Evolutionary conservation across 1,140 invertebrate species (phyloP).

Genomic region (Pseudobourletiella spinata): DNA sequence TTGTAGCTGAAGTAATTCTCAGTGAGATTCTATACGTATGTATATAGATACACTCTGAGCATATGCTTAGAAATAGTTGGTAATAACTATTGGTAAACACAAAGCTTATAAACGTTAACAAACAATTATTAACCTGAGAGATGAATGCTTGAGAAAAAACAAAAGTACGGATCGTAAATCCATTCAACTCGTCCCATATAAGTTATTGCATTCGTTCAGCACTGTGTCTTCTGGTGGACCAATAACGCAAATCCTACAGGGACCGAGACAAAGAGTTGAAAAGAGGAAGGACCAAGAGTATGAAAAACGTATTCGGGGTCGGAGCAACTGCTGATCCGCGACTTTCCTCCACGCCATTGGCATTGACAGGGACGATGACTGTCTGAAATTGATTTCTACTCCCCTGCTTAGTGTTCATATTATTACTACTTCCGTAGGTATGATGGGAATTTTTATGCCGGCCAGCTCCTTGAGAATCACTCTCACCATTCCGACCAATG

Average conservation of each 20-base stretch:
- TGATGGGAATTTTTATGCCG: not conserved
- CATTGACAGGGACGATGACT: constrained; percentile 1
- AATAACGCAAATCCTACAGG: too few species aligned
- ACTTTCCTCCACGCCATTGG: not conserved
- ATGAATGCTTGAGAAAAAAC: too few species aligned
- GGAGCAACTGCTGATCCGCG: not conserved
- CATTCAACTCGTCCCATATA: too few species aligned
- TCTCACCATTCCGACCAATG: not conserved
- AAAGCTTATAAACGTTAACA: too few species aligned
- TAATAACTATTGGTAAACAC: too few species aligned
- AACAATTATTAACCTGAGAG: too few species aligned
- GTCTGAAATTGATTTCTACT: not conserved
- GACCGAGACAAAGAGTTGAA: not conserved
- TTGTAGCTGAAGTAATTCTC: too few species aligned
- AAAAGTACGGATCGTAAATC: too few species aligned
- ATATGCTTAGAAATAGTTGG: too few species aligned
- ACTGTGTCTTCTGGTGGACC: too few species aligned
- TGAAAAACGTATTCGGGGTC: not conserved
- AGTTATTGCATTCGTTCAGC: not conserved
- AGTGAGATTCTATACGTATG: too few species aligned
- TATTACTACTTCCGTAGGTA: not conserved
- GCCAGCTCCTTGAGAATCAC: not conserved
- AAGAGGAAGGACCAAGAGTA: not conserved
- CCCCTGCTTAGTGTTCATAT: not conserved
- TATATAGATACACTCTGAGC: too few species aligned